phyloP scores from a whole-genome alignment of 2,888 invertebrate species.

The Clepsis dumicolana region DNA sequence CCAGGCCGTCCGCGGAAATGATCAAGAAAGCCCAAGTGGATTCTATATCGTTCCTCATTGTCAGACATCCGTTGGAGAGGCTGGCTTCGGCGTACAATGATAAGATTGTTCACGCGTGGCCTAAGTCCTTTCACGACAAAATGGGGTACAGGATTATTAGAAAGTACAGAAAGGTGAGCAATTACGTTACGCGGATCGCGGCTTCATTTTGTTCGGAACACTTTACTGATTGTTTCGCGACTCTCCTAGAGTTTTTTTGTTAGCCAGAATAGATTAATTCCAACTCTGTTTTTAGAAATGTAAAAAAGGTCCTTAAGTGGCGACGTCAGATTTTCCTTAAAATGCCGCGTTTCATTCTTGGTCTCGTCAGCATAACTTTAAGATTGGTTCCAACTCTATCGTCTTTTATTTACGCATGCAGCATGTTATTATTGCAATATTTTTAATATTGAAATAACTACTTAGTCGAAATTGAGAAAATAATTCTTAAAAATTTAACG shows the following conservation, averaged over 20 bases:
- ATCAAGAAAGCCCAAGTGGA: constrained; percentile 90
- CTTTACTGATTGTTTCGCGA: constrained; percentile 31
- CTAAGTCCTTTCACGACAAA: constrained; percentile 93
- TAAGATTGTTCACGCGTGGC: constrained; percentile 93
- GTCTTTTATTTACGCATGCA: too few species aligned
- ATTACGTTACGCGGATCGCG: constrained; percentile 18
- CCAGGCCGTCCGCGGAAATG: constrained; percentile 90
- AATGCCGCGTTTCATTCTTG: neutral
- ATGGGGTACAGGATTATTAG: constrained; percentile 92
- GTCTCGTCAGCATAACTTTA: too few species aligned
- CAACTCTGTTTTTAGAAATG: neutral
- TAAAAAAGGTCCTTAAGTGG: neutral
- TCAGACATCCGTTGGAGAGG: constrained; percentile 92
- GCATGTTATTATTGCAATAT: too few species aligned
- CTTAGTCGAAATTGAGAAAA: too few species aligned
- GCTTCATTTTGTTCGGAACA: constrained; percentile 32
- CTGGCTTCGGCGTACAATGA: constrained; percentile 94
- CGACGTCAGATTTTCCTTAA: neutral
- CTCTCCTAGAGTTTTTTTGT: neutral
- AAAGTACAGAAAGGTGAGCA: constrained; percentile 89
- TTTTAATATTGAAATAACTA: too few species aligned
- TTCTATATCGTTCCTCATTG: constrained; percentile 93
- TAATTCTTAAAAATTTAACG: too few species aligned
- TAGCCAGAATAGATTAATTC: neutral
- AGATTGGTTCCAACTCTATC: too few species aligned